Conservation (phyloP, 2,113 vertebrate genomes). For the Alligator mississippiensis region DNA sequence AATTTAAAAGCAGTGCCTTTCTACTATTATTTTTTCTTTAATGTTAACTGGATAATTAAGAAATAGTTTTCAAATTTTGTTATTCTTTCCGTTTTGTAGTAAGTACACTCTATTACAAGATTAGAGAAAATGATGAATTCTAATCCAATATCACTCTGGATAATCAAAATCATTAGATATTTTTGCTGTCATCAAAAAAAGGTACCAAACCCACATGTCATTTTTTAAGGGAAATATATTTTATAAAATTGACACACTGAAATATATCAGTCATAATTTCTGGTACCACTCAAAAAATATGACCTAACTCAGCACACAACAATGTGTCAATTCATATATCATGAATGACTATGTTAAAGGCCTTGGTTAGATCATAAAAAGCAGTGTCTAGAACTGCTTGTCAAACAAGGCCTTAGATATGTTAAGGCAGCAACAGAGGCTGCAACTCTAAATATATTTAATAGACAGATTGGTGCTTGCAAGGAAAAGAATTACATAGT, state of each 20-base stretch:
- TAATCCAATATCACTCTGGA: not conserved
- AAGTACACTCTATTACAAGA: accelerated
- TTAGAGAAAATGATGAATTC: not conserved
- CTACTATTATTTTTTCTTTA: accelerated
- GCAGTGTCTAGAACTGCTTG: not conserved
- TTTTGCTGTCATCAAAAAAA: not conserved
- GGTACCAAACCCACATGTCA: not conserved
- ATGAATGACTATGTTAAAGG: not conserved
- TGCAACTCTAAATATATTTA: not conserved
- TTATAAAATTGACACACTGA: not conserved
- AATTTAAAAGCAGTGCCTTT: accelerated
- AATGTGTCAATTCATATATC: not conserved
- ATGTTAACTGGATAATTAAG: accelerated
- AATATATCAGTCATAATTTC: not conserved
- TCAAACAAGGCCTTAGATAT: accelerated
- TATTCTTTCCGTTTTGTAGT: not conserved
- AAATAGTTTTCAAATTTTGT: not conserved
- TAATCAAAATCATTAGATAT: not conserved
- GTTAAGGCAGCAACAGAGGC: not conserved
- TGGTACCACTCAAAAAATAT: not conserved
- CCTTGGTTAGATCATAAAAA: not conserved
- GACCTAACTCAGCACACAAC: not conserved
- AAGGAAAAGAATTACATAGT: accelerated
- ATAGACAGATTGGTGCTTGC: not conserved
- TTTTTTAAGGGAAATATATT: not conserved